Percentiles rank a stretch among this genome's conserved stretches.
Evolutionary conservation across 2,113 vertebrate genomes (phyloP).

Genomic region (Heterochromis multidens): DNA sequence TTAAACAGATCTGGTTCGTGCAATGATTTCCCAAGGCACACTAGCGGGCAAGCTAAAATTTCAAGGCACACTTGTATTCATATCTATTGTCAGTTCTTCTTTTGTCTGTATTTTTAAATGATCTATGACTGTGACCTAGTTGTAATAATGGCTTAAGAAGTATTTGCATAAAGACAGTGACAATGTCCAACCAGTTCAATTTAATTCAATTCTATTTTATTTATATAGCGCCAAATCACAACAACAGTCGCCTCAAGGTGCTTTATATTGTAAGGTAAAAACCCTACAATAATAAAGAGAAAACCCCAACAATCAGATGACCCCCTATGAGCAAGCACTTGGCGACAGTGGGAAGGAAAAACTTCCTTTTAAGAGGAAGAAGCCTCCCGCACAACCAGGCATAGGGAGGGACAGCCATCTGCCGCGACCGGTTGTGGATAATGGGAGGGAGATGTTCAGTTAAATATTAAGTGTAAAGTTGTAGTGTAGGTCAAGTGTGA

Average conservation of each 20-base stretch:
- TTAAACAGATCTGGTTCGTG: neutral
- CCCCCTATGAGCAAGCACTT: neutral
- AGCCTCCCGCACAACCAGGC: neutral
- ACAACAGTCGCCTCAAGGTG: neutral
- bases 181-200: neutral
- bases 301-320: neutral
- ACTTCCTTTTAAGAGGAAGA: neutral
- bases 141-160: neutral
- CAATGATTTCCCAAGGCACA: neutral
- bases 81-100: neutral
- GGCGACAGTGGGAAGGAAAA: neutral
- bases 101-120: neutral
- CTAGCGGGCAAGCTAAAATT: too few relatives aligned
- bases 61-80: rapidly evolving
- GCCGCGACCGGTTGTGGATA: rapidly evolving
- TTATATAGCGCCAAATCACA: neutral
- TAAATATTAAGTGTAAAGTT: neutral
- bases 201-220: neutral
- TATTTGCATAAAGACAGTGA: neutral
- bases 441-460: neutral
- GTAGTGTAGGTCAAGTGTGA: rapidly evolving
- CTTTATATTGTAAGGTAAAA: neutral
- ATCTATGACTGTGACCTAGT: neutral
- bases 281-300: neutral
- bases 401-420: neutral